Evolutionary conservation across 2,797 vertebrate genomes (phyloP).

Genomic region (Gorsachius magnificus): DNA sequence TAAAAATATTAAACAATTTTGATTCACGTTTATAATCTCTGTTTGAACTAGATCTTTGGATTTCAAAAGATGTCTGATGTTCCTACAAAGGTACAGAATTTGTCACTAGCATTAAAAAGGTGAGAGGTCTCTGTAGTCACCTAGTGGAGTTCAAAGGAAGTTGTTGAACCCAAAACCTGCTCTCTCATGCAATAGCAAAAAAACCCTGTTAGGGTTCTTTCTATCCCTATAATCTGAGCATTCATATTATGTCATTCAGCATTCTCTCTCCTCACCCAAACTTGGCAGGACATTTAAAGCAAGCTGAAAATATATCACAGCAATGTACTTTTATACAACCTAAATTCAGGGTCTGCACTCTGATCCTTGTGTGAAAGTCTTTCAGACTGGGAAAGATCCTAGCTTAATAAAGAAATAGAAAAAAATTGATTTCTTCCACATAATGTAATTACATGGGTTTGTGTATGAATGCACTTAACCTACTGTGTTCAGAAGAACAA

Average conservation of each 20-base stretch:
- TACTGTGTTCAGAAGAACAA: neutral
- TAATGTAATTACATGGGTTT: neutral
- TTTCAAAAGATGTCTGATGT: neutral
- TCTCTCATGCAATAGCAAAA: neutral
- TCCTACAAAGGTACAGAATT: neutral
- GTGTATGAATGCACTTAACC: neutral
- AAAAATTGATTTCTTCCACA: neutral
- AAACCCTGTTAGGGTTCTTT: neutral
- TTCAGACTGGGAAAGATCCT: neutral
- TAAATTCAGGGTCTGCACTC: neutral
- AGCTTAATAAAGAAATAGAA: neutral
- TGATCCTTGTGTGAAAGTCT: neutral
- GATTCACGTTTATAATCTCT: neutral
- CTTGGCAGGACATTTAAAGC: neutral
- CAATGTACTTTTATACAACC: neutral
- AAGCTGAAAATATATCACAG: neutral
- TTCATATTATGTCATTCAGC: neutral
- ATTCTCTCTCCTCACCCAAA: neutral
- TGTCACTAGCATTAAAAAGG: neutral
- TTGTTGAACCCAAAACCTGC: neutral
- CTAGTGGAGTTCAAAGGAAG: neutral
- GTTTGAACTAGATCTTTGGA: neutral
- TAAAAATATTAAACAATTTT: neutral
- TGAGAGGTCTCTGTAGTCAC: neutral
- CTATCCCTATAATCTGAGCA: neutral